phyloP scores from a whole-genome alignment of 2,113 vertebrate species.

The Aplodontia rufa region DNA sequence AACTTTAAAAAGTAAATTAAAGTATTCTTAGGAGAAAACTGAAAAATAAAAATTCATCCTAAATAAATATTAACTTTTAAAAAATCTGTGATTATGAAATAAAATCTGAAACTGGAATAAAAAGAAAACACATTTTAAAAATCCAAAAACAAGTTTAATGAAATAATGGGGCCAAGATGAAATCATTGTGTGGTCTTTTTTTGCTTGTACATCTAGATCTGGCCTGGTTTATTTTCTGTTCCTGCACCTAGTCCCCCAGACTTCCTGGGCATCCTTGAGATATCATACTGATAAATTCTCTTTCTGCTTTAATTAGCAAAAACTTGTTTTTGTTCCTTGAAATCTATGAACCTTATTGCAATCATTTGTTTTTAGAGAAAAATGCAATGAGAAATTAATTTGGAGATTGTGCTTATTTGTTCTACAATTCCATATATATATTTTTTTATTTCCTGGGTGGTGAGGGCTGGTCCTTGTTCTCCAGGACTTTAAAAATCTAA shows the following conservation, averaged over 20 bases:
- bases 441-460: neutral
- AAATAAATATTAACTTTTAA: neutral
- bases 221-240: neutral
- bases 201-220: neutral
- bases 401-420: slow-evolving; percentile 34
- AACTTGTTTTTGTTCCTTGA: slow-evolving; percentile 9
- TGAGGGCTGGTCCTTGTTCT: neutral
- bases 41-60: neutral
- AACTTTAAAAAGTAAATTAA: neutral
- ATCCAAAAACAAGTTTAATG: neutral
- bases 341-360: neutral
- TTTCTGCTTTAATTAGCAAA: slow-evolving; percentile 49
- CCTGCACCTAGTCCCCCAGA: slow-evolving; percentile 9
- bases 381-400: neutral
- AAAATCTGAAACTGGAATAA: slow-evolving; percentile 6
- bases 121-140: neutral
- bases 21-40: neutral
- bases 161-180: neutral
- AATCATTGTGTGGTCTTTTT: neutral
- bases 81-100: slow-evolving; percentile 20
- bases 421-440: slow-evolving; percentile 4
- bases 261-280: slow-evolving; percentile 26
- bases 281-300: neutral
- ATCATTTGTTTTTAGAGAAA: slow-evolving; percentile 27
- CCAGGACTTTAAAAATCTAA: slow-evolving; percentile 15